Conservation (phyloP, 2,113 vertebrate species). For the Columba janthina region DNA sequence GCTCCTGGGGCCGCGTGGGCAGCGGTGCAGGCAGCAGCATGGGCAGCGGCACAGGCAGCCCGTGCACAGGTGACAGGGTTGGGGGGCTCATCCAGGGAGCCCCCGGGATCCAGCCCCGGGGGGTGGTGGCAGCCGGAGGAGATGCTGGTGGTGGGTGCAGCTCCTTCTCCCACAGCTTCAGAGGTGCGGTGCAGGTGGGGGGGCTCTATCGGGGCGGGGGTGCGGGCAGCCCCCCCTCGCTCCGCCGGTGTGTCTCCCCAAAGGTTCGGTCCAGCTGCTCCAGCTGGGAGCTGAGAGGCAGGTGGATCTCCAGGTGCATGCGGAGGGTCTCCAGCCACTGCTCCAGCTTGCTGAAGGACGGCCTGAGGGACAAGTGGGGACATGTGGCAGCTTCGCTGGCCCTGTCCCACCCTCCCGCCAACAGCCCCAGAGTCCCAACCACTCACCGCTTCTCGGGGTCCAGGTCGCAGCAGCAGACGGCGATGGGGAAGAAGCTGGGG, state of each 20-base stretch:
- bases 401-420: rapidly evolving
- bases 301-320: conserved; percentile 90
- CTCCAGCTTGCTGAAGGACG: conserved; percentile 89
- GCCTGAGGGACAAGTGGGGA: conserved; percentile 67
- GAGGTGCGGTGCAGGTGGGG: not conserved
- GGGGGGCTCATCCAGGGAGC: not conserved
- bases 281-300: conserved; percentile 87
- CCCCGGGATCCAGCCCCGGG: conserved; percentile 10
- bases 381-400: not conserved
- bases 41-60: too few relatives aligned
- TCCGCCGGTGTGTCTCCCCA: conserved; percentile 79
- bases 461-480: conserved; percentile 92
- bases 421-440: not conserved
- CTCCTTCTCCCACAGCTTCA: not conserved
- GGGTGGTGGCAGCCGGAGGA: not conserved
- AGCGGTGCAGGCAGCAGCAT: not conserved
- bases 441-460: conserved; percentile 93
- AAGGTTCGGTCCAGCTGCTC: conserved; percentile 88
- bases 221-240: conserved; percentile 79
- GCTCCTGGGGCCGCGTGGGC: not conserved
- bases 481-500: conserved; percentile 90
- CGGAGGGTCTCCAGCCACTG: conserved; percentile 92
- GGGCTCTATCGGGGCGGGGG: conserved; percentile 76
- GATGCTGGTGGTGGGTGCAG: not conserved
- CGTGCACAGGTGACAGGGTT: not conserved